Conservation (phyloP, 2,797 vertebrate species). For the Ataeniobius toweri region DNA sequence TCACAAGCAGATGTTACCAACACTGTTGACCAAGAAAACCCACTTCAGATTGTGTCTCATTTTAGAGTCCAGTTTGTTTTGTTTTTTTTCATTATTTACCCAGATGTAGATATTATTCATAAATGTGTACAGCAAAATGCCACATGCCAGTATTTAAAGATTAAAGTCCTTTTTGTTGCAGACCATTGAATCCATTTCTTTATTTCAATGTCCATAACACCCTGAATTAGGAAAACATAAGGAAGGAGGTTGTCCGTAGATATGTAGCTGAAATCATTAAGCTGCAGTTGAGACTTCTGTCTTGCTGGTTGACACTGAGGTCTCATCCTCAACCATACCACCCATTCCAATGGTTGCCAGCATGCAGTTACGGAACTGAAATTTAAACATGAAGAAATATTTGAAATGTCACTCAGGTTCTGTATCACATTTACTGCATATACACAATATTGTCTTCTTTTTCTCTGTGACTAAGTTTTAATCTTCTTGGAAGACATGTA, state of each 20-base stretch:
- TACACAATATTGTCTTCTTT: not conserved
- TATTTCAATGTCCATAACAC: slow-evolving; percentile 19
- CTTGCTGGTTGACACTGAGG: slow-evolving; percentile 82
- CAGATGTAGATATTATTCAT: slow-evolving; percentile 3
- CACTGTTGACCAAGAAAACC: slow-evolving; percentile 16
- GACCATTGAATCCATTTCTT: slow-evolving; percentile 20
- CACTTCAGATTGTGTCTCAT: slow-evolving; percentile 20
- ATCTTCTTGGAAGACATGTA: not conserved
- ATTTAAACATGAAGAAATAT: not conserved
- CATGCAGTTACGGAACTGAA: slow-evolving; percentile 87
- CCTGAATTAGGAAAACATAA: slow-evolving; percentile 24
- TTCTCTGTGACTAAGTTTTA: too few relatives aligned
- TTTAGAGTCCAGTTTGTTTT: slow-evolving; percentile 17
- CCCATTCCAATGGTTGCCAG: slow-evolving; percentile 83
- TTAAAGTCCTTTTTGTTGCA: slow-evolving; percentile 26
- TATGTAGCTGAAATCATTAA: slow-evolving; percentile 41
- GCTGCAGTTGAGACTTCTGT: slow-evolving; percentile 81
- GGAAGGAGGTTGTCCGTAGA: slow-evolving; percentile 6
- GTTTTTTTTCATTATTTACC: not conserved
- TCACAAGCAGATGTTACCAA: slow-evolving; percentile 19
- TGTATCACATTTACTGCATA: not conserved
- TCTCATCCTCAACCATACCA: slow-evolving; percentile 82
- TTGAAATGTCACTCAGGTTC: not conserved
- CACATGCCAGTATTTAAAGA: not conserved
- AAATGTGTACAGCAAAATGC: slow-evolving; percentile 10